These are phyloP conservation scores for Triplophysa siluroides DNA, from an alignment of 2,113 vertebrate genomes.

Conservation along the genomic window DNA sequence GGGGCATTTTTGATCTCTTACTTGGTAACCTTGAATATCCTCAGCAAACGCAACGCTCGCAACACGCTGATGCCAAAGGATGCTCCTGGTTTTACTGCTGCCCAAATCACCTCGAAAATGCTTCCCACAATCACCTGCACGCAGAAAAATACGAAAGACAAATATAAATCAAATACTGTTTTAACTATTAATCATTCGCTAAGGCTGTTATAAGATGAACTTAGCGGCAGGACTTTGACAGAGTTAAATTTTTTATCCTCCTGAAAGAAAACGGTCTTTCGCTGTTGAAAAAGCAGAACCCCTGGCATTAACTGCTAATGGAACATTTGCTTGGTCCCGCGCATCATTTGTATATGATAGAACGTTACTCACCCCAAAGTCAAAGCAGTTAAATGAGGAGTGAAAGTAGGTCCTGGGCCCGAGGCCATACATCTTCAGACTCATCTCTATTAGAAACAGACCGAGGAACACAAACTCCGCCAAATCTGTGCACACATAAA, in stretches of 20 bases:
- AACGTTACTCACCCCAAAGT: constrained; percentile 87
- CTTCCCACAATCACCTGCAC: constrained; percentile 93
- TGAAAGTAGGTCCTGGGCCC: constrained; percentile 95
- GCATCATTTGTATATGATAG: neutral
- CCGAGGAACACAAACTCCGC: constrained; percentile 97
- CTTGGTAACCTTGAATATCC: constrained; percentile 98
- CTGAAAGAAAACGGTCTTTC: neutral
- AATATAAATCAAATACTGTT: neutral
- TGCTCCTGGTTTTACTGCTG: constrained; percentile 89
- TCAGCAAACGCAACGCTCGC: constrained; percentile 86
- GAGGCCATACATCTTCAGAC: constrained; percentile 95
- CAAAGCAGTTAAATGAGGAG: constrained; percentile 98
- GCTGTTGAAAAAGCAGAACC: neutral
- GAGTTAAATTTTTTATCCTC: neutral
- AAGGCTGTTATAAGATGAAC: neutral
- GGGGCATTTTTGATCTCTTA: constrained; percentile 66
- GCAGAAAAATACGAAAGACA: constrained; percentile 33
- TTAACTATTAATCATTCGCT: neutral
- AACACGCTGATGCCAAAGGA: constrained; percentile 96
- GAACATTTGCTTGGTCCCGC: neutral
- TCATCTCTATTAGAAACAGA: constrained; percentile 95
- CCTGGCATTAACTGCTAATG: neutral
- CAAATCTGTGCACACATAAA: constrained; percentile 77
- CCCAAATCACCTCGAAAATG: constrained; percentile 97
- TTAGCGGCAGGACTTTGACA: neutral